A percentile compares a stretch with the other conserved stretches of the same genome.
Evolutionary conservation across 1,140 invertebrate genomes (phyloP).

Genomic region (Meloidogyne chitwoodi): DNA sequence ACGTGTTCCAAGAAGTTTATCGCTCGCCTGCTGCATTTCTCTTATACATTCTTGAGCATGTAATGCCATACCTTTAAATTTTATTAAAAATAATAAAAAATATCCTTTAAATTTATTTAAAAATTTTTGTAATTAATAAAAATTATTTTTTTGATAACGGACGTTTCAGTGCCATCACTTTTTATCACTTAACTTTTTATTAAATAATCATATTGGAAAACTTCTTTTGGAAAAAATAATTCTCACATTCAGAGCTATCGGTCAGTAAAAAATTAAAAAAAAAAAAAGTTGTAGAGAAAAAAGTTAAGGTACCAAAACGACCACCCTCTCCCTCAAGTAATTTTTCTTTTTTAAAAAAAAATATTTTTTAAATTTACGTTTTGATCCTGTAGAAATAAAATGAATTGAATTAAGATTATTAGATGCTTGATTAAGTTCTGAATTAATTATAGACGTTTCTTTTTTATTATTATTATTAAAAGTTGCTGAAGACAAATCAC

Average conservation of each 20-base stretch:
- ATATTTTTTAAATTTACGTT: neutral
- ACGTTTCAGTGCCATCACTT: no score
- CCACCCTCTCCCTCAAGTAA: no score
- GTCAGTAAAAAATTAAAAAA: neutral
- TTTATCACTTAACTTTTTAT: no score
- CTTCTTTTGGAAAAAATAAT: no score
- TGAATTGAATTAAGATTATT: constrained; percentile 1
- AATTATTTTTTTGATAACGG: no score
- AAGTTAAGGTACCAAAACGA: no score
- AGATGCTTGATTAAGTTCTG: neutral
- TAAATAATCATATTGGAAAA: no score
- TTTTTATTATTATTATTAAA: neutral
- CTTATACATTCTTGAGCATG: constrained; percentile 31
- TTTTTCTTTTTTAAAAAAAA: neutral
- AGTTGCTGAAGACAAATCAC: neutral
- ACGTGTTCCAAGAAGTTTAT: constrained; percentile 27
- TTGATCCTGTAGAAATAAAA: constrained; percentile 6
- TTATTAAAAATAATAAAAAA: no score
- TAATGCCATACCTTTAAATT: constrained; percentile 28
- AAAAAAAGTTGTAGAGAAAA: neutral
- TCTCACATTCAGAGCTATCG: no score
- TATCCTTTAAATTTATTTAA: no score
- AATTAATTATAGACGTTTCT: neutral
- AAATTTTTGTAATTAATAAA: no score
- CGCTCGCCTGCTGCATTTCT: constrained; percentile 29